These are phyloP conservation scores for Enteromius anoplus DNA, from an alignment of 2,797 vertebrate genomes.

Conservation along the genomic window DNA sequence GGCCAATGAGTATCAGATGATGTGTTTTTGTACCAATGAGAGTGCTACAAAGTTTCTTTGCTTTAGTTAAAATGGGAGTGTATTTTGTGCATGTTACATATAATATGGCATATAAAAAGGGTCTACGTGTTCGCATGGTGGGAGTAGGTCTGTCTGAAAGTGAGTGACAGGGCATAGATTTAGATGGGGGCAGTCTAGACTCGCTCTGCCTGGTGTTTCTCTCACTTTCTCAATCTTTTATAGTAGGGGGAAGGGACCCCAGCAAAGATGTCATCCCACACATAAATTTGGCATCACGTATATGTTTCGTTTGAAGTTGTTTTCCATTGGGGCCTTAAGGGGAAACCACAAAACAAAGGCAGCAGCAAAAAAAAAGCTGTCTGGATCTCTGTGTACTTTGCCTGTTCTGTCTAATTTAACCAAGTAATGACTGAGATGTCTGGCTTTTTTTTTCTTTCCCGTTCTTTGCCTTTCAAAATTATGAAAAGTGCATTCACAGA, in stretches of 20 bases:
- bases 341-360: conserved; percentile 72
- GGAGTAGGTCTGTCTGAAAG: conserved; percentile 66
- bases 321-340: conserved; percentile 70
- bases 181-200: conserved; percentile 72
- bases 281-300: conserved; percentile 68
- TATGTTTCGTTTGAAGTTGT: conserved; percentile 66
- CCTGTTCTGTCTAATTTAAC: conserved; percentile 59
- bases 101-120: no score
- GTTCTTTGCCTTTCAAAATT: conserved; percentile 25
- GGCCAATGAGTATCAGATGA: conserved; percentile 46
- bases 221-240: conserved; percentile 42
- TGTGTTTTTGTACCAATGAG: conserved; percentile 27
- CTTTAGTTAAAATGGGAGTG: conserved; percentile 27
- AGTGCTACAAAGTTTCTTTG: conserved; percentile 25
- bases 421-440: conserved; percentile 48
- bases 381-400: conserved; percentile 56
- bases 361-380: conserved; percentile 51
- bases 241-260: conserved; percentile 54
- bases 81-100: no score
- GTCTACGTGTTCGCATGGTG: not conserved
- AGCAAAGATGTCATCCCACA: conserved; percentile 22
- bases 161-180: conserved; percentile 70
- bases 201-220: conserved; percentile 70
- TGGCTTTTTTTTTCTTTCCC: conserved; percentile 37
- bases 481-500: conserved; percentile 9